Conservation (phyloP, 2,113 vertebrate genomes). For the Corythornis vintsioides region DNA sequence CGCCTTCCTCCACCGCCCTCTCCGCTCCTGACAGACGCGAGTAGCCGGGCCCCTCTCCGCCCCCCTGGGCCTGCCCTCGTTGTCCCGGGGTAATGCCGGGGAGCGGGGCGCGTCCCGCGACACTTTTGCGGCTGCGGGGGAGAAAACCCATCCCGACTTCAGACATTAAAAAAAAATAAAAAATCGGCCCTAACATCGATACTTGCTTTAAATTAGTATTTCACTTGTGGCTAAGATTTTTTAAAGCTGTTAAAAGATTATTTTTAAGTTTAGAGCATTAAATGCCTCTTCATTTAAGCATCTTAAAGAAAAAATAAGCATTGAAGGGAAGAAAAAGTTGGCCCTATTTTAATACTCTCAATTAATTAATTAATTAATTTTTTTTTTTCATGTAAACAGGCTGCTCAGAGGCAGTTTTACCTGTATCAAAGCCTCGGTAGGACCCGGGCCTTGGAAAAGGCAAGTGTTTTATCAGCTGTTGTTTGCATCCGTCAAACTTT, state of each 20-base stretch:
- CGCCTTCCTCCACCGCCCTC: neutral
- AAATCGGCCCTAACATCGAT: neutral
- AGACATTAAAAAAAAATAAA: neutral
- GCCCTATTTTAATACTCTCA: neutral
- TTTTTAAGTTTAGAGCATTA: neutral
- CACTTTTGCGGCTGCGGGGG: neutral
- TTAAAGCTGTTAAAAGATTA: neutral
- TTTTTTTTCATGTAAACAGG: neutral
- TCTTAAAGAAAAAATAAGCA: neutral
- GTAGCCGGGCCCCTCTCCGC: neutral
- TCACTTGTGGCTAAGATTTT: neutral
- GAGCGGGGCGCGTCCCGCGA: neutral
- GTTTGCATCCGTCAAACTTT: slow-evolving; percentile 52
- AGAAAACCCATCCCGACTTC: neutral
- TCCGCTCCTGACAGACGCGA: neutral
- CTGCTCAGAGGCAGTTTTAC: neutral
- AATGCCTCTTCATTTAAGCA: neutral
- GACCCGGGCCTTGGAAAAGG: neutral
- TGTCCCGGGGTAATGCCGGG: neutral
- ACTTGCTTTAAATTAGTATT: neutral
- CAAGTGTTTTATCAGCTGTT: neutral
- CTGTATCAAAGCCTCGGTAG: neutral
- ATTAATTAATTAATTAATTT: neutral
- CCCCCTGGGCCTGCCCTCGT: neutral
- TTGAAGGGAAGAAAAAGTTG: neutral